These are phyloP conservation scores for Colostygia pectinataria DNA, from an alignment of 2,888 invertebrate species.

Conservation along the genomic window DNA sequence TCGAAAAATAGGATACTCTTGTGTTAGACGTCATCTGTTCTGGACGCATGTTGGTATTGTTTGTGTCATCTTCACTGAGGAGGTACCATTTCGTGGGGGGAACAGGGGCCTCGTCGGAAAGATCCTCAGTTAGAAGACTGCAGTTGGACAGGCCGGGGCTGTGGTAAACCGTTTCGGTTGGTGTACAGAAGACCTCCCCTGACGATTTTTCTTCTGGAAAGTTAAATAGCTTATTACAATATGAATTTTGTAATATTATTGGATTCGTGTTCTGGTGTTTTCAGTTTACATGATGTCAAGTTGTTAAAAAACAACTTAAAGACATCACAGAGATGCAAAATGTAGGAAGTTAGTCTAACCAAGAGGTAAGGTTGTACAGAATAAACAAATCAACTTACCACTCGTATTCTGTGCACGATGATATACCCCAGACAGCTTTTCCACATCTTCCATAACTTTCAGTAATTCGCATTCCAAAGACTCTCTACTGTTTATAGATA, in stretches of 20 bases:
- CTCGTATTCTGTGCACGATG: slow-evolving; percentile 47
- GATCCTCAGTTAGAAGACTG: slow-evolving; percentile 69
- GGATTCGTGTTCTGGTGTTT: too few relatives aligned
- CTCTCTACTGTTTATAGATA: slow-evolving; percentile 48
- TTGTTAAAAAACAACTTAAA: too few relatives aligned
- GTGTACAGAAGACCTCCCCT: slow-evolving; percentile 27
- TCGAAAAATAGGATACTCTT: slow-evolving; percentile 1
- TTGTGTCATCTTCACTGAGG: slow-evolving; percentile 66
- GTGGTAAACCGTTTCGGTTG: slow-evolving; percentile 38
- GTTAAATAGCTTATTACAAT: not conserved
- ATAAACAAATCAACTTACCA: slow-evolving; percentile 29
- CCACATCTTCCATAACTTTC: slow-evolving; percentile 32
- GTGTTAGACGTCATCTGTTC: slow-evolving; percentile 15
- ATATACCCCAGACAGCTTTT: slow-evolving; percentile 37
- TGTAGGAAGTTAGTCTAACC: too few relatives aligned
- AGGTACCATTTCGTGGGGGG: slow-evolving; percentile 59
- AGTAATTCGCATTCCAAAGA: slow-evolving; percentile 34
- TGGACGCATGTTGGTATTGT: slow-evolving; percentile 25
- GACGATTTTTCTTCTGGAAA: slow-evolving; percentile 28
- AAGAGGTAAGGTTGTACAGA: too few relatives aligned
- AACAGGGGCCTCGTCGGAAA: slow-evolving; percentile 50
- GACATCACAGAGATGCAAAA: too few relatives aligned
- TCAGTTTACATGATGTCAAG: too few relatives aligned
- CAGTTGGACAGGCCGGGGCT: slow-evolving; percentile 40
- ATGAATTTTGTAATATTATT: too few relatives aligned